These are phyloP conservation scores for Chironomus tentans DNA, from an alignment of 2,888 invertebrate genomes.

Conservation along the genomic window DNA sequence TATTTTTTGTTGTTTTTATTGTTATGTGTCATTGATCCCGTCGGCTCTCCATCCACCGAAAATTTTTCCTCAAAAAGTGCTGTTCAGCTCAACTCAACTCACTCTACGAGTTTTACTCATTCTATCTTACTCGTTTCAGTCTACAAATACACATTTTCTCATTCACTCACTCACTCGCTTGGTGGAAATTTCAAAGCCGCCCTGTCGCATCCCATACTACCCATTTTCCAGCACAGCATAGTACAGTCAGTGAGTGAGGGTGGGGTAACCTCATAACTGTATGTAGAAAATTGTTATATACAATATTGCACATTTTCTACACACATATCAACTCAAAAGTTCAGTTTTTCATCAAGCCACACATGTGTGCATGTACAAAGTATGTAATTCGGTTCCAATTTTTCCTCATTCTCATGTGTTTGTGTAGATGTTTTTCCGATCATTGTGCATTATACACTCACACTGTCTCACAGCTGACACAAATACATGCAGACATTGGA, in stretches of 20 bases:
- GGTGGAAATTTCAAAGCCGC: not conserved
- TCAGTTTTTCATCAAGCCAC: too few relatives aligned
- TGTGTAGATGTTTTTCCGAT: not conserved
- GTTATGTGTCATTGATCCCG: slow-evolving; percentile 26
- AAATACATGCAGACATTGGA: not conserved
- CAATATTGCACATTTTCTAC: not conserved
- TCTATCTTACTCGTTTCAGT: not conserved
- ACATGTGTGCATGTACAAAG: not conserved
- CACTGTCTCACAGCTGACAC: not conserved
- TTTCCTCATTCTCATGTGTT: not conserved
- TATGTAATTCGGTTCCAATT: not conserved
- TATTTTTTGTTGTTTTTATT: slow-evolving; percentile 17
- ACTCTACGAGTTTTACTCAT: not conserved
- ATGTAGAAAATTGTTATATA: not conserved
- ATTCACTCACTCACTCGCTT: not conserved
- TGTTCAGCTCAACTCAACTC: not conserved
- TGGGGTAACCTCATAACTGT: too few relatives aligned
- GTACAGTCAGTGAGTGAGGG: too few relatives aligned
- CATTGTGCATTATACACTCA: not conserved
- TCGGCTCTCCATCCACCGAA: slow-evolving; percentile 14
- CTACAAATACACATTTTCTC: not conserved
- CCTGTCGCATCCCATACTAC: not conserved
- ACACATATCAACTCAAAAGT: not conserved
- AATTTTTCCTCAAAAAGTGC: too few relatives aligned
- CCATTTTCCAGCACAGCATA: not conserved